A percentile compares a stretch with the other conserved stretches of the same genome.
Evolutionary conservation across 2,888 invertebrate species (phyloP).

Genomic region (Clunio marinus): DNA sequence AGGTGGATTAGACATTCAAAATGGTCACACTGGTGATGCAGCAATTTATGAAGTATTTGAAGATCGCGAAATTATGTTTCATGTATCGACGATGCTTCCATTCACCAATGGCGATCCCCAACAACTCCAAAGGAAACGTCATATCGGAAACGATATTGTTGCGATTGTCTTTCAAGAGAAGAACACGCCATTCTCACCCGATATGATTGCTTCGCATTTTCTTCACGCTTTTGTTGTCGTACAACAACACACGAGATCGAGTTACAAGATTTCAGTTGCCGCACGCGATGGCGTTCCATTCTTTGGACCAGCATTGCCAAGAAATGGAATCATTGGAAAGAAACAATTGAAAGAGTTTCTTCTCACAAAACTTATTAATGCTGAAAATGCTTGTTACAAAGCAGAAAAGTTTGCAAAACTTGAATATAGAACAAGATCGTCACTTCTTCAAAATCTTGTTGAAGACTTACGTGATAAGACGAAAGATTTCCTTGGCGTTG

Average conservation of each 20-base stretch:
- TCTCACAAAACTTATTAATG: constrained; percentile 94
- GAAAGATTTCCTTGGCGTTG: constrained; percentile 71
- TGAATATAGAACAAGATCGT: constrained; percentile 83
- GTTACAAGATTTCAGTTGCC: constrained; percentile 89
- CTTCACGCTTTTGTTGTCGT: constrained; percentile 96
- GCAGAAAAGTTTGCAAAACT: constrained; percentile 94
- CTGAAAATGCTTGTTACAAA: constrained; percentile 96
- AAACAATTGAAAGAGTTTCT: constrained; percentile 92
- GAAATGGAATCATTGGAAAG: constrained; percentile 83
- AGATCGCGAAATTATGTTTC: constrained; percentile 94
- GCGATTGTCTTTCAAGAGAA: constrained; percentile 97
- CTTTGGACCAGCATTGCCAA: constrained; percentile 92
- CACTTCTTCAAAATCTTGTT: constrained; percentile 80
- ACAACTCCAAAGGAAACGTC: constrained; percentile 92
- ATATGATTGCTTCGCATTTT: constrained; percentile 98
- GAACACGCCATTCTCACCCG: constrained; percentile 96
- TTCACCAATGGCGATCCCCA: constrained; percentile 95
- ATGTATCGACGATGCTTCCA: constrained; percentile 93
- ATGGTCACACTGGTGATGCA: constrained; percentile 93
- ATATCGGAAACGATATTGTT: constrained; percentile 97
- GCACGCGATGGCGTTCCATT: constrained; percentile 96
- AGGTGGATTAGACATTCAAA: constrained; percentile 91
- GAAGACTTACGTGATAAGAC: constrained; percentile 87
- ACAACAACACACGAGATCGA: constrained; percentile 60
- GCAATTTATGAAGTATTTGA: constrained; percentile 90